Percentiles rank a stretch among this genome's conserved stretches.
These are phyloP conservation scores for Portevinia maculata DNA, from an alignment of 2,888 invertebrate species.

Conservation along the genomic window DNA sequence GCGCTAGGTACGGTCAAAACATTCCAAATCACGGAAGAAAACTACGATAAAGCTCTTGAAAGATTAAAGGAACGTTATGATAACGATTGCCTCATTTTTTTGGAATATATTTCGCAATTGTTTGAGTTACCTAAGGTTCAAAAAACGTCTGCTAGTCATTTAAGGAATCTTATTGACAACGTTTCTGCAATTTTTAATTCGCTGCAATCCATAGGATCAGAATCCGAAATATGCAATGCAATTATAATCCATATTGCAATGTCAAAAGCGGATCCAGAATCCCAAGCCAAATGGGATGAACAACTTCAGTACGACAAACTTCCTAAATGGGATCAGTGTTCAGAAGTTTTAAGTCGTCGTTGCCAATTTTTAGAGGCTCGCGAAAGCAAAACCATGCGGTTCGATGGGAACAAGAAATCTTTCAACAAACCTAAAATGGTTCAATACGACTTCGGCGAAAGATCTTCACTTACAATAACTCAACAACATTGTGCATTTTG, in stretches of 20 bases:
- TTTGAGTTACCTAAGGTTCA: too few species aligned
- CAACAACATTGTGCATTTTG: too few species aligned
- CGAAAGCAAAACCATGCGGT: background rate
- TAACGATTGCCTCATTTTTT: conserved; percentile 41
- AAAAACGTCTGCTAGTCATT: background rate
- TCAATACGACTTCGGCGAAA: background rate
- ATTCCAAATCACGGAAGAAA: conserved; percentile 18
- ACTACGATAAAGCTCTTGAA: conserved; percentile 25
- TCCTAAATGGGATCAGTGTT: background rate
- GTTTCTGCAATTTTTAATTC: background rate
- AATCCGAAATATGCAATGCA: background rate
- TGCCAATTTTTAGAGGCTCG: conserved; percentile 6
- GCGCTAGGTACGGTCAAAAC: conserved; percentile 14
- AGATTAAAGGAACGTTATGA: conserved; percentile 34
- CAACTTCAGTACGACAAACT: background rate
- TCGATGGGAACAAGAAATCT: background rate
- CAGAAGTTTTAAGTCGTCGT: background rate
- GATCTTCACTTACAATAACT: background rate
- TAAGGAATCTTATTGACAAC: conserved; percentile 11
- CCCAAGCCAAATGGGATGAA: conserved; percentile 9
- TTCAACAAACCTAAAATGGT: background rate
- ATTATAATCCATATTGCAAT: background rate
- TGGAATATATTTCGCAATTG: conserved; percentile 24
- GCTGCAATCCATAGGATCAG: background rate
- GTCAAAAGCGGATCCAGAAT: background rate